These are phyloP conservation scores for Pyrocephalus nanus DNA, from an alignment of 2,797 vertebrate genomes.

Conservation along the genomic window DNA sequence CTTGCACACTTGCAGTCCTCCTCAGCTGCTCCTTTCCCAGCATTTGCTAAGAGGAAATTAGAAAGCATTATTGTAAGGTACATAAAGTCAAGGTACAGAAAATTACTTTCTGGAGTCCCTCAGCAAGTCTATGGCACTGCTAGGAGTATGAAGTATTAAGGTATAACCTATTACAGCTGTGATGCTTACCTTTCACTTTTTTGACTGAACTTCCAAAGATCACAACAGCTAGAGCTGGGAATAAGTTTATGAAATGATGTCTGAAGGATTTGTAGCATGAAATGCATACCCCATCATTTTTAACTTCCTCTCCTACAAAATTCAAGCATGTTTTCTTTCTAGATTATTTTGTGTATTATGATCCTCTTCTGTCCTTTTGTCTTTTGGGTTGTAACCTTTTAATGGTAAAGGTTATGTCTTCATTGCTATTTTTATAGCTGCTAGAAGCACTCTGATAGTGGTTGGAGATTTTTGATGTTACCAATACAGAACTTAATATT, in stretches of 20 bases:
- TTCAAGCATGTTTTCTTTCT: not conserved
- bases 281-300: not conserved
- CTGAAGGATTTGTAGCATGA: not conserved
- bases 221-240: not conserved
- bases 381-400: not conserved
- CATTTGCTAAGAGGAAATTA: not conserved
- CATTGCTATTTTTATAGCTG: not conserved
- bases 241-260: not conserved
- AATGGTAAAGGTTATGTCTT: not conserved
- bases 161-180: not conserved
- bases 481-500: not conserved
- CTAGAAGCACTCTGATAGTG: not conserved
- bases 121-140: not conserved
- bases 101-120: not conserved
- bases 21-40: not conserved
- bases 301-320: not conserved
- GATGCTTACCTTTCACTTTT: not conserved
- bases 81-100: not conserved
- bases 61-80: not conserved
- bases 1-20: not conserved
- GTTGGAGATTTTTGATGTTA: not conserved
- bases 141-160: not conserved
- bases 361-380: not conserved
- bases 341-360: not conserved
- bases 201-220: not conserved